Evolutionary conservation across 2,113 vertebrate species (phyloP).

Genomic region (Upupa epops): DNA sequence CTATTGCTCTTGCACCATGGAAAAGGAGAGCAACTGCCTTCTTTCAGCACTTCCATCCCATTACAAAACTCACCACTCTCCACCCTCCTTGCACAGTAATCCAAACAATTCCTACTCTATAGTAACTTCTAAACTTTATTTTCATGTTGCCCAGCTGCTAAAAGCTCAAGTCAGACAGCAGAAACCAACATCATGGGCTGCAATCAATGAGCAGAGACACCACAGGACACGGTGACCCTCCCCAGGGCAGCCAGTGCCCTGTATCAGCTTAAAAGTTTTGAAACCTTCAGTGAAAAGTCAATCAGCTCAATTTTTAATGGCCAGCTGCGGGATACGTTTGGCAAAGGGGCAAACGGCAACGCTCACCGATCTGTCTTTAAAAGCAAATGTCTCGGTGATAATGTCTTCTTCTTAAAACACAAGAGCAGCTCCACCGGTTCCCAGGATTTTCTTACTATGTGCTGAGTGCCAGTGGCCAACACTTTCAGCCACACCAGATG

Average conservation of each 20-base stretch:
- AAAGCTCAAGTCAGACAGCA: not conserved
- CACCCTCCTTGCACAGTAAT: fast-evolving
- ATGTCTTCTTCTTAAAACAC: not conserved
- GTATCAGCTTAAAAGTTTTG: not conserved
- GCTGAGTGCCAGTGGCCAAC: not conserved
- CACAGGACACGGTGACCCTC: not conserved
- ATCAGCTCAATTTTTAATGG: not conserved
- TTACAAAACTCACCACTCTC: not conserved
- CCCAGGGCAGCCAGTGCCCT: not conserved
- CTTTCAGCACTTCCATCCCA: not conserved
- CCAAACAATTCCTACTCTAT: not conserved
- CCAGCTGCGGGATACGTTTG: not conserved
- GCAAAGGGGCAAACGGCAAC: not conserved
- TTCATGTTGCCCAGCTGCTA: not conserved
- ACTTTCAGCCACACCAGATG: not conserved
- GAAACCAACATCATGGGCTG: not conserved
- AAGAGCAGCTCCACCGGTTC: not conserved
- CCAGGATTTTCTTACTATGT: not conserved
- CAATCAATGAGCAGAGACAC: not conserved
- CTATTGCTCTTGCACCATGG: fast-evolving
- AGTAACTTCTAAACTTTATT: not conserved
- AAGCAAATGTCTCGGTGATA: not conserved
- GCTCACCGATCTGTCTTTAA: not conserved
- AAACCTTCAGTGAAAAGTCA: not conserved
- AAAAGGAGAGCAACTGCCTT: not conserved